Base-by-base conservation (phyloP, 1,140 invertebrate species). In the Manduca sexta region DNA sequence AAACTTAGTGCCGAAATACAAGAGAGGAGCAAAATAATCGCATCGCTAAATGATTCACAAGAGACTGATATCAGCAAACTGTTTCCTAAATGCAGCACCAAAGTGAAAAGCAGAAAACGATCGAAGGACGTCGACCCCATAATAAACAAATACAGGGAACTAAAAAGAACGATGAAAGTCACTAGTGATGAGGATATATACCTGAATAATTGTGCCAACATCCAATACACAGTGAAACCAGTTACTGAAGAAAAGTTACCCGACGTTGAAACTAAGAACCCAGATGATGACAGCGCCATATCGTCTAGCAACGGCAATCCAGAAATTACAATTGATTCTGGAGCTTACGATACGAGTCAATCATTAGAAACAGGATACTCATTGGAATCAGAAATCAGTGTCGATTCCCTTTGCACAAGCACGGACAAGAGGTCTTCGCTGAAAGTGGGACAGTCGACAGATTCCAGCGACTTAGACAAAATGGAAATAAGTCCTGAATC, bases 1-100 rank as follows among this genome's bases (percentile, higher is more conserved):
- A 89, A 90, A 51, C 60, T 90, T 4, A 88, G 87, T 39, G 86
- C 88, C 12, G 90, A 91, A 57, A 59, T 89, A 15, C 86, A 86
- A 48, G 87, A 88, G 49, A 74, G 77, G 15, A 61, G 57, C 45
- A 86, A 78, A 67, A 76, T 67, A 33, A 69, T 87, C 64, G 67
- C 87, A 48, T 83, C 83, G 4, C 52, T 80, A 40, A 76, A 74
- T 21, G 82, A 86, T 21, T 66, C 63, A 8, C 75, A 75, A 51
- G 82, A 85, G 49, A 66, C 74, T 49, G 79, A 84, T 48, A 78
- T 83, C 4, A 84, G 74, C 53, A 83, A 82, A 66, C 56, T 84
- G 29, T 85, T 86, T 49, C 76, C 78, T 6, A 87, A 87, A 57
- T 87, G 86, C 49, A 65, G 73, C 41, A 71, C 74, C 18, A 87